Evolutionary conservation across 2,888 invertebrate species (phyloP).

Genomic region (Caenorhabditis sulstoni): DNA sequence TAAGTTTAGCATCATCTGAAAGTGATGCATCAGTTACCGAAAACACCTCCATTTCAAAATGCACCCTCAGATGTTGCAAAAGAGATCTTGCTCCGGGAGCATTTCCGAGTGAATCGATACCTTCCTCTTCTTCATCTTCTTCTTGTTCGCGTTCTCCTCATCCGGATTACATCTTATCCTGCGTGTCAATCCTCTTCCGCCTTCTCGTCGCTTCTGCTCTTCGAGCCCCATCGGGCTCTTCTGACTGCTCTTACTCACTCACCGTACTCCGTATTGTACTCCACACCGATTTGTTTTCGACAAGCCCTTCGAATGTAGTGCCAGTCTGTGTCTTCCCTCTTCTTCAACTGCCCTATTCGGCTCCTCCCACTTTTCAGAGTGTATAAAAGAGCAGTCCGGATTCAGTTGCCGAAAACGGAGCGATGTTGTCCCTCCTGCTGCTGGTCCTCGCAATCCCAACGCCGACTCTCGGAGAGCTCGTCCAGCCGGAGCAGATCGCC

Average conservation of each 20-base stretch:
- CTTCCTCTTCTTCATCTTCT: not conserved
- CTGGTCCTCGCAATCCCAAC: constrained; percentile 1
- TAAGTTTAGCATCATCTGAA: too few relatives aligned
- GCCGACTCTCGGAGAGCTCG: not conserved
- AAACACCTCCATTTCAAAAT: too few relatives aligned
- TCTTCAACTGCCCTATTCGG: constrained; percentile 34
- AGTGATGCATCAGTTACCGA: too few relatives aligned
- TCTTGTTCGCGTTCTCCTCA: not conserved
- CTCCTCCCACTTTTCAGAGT: constrained; percentile 21
- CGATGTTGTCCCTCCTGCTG: constrained; percentile 7
- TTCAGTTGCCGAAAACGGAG: not conserved
- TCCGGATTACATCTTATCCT: constrained; percentile 45
- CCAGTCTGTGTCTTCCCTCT: constrained; percentile 8
- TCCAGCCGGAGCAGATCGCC: constrained; percentile 52
- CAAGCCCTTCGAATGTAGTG: constrained; percentile 48
- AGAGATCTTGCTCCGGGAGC: not conserved
- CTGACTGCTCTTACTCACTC: constrained; percentile 11
- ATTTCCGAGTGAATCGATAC: constrained; percentile 1
- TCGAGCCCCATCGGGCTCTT: not conserved
- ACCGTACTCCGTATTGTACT: constrained; percentile 27
- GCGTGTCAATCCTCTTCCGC: constrained; percentile 1
- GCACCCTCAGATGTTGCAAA: too few relatives aligned
- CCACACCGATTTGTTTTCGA: constrained; percentile 32
- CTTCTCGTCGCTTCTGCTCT: constrained; percentile 18
- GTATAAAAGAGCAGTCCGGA: not conserved